Percentiles rank a stretch among this genome's conserved stretches.
These are phyloP conservation scores for Heptranchias perlo DNA, from an alignment of 2,113 vertebrate genomes.

Conservation along the genomic window DNA sequence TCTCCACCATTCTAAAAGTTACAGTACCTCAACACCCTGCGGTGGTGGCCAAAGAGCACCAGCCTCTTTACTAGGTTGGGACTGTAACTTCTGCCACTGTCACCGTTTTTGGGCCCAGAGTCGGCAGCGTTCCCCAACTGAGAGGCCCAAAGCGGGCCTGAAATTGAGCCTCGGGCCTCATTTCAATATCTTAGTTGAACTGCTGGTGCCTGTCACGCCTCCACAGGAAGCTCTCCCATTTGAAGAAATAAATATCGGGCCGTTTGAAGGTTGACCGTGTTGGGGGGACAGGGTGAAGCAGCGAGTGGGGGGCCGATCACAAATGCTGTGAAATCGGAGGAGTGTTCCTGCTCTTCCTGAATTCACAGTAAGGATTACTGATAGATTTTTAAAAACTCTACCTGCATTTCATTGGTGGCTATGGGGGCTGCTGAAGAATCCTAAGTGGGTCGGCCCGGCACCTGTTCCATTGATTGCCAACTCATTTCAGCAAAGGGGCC, in stretches of 20 bases:
- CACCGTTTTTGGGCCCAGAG: too few species aligned
- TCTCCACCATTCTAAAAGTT: background rate
- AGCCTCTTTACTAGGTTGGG: background rate
- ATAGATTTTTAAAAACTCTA: background rate
- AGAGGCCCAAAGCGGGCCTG: too few species aligned
- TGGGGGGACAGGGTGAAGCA: too few species aligned
- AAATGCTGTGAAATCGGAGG: background rate
- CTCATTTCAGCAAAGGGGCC: background rate
- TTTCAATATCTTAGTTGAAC: background rate
- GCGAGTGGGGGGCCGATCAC: background rate
- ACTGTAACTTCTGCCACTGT: background rate
- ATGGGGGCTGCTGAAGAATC: background rate
- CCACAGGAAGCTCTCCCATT: background rate
- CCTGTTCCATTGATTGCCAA: background rate
- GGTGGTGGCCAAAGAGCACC: background rate
- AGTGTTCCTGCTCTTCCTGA: background rate
- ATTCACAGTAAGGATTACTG: background rate
- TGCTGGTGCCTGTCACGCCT: background rate
- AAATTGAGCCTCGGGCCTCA: too few species aligned
- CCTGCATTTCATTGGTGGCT: background rate
- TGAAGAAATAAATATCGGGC: background rate
- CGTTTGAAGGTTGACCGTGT: background rate
- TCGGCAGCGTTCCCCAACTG: too few species aligned
- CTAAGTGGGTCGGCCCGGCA: background rate
- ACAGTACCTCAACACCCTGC: background rate